These are phyloP conservation scores for Allophyes oxyacanthae DNA, from an alignment of 2,888 invertebrate species.

Conservation along the genomic window DNA sequence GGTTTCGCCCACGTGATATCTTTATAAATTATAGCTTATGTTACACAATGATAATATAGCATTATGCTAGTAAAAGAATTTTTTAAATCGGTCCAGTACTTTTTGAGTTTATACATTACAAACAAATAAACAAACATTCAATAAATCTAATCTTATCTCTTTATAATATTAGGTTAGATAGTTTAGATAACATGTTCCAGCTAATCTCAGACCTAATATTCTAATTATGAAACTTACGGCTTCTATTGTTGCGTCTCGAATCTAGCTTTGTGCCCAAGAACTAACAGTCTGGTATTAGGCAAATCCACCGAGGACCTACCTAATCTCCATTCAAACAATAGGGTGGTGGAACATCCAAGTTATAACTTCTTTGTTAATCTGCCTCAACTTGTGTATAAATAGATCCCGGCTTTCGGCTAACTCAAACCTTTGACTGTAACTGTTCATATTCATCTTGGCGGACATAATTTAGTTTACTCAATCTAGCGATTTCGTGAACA, in stretches of 20 bases:
- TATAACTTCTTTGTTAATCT: slow-evolving; percentile 57
- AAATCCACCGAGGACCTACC: slow-evolving; percentile 42
- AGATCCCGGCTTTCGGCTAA: slow-evolving; percentile 37
- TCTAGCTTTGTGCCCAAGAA: slow-evolving; percentile 34
- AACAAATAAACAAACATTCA: too few species aligned
- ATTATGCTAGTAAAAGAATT: too few species aligned
- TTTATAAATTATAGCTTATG: too few species aligned
- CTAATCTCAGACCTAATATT: background rate
- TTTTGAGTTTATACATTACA: too few species aligned
- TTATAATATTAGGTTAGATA: too few species aligned
- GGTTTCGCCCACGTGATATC: too few species aligned
- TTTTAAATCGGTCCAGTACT: too few species aligned
- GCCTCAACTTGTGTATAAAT: slow-evolving; percentile 52
- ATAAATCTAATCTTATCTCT: too few species aligned
- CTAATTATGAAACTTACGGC: slow-evolving; percentile 8
- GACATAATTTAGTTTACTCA: slow-evolving; percentile 41
- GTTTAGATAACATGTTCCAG: too few species aligned
- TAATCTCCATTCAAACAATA: slow-evolving; percentile 56
- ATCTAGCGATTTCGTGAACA: slow-evolving; percentile 29
- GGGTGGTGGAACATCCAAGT: slow-evolving; percentile 45
- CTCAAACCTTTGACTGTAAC: slow-evolving; percentile 39
- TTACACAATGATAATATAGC: too few species aligned
- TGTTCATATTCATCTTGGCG: slow-evolving; percentile 42
- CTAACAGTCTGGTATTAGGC: slow-evolving; percentile 45
- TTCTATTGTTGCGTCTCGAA: slow-evolving; percentile 35